Conservation (phyloP, 2,888 invertebrate genomes). For the Phlogophora meticulosa region DNA sequence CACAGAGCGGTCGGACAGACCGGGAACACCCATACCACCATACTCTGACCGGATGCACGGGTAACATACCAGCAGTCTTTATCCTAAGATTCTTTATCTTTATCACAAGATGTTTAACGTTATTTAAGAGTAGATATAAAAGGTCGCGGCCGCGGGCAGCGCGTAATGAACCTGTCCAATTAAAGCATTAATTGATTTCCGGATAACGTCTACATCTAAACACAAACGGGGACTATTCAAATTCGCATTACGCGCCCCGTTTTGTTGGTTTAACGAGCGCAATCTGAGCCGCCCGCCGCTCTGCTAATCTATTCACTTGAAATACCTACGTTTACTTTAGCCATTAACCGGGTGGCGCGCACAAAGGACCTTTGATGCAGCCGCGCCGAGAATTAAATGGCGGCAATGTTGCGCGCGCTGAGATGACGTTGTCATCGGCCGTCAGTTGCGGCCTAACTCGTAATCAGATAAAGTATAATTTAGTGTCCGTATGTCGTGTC, state of each 20-base stretch:
- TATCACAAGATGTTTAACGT: neutral
- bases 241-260: slow-evolving; percentile 62
- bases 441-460: neutral
- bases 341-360: slow-evolving; percentile 53
- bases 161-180: slow-evolving; percentile 50
- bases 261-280: slow-evolving; percentile 64
- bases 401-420: slow-evolving; percentile 24
- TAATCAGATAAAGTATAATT: no score
- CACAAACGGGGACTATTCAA: slow-evolving; percentile 57
- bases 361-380: slow-evolving; percentile 62
- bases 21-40: no score
- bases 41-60: no score
- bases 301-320: slow-evolving; percentile 64
- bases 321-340: slow-evolving; percentile 55
- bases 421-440: neutral
- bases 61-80: no score
- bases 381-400: slow-evolving; percentile 28
- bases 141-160: neutral
- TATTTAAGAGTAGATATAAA: neutral
- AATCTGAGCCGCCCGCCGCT: slow-evolving; percentile 44
- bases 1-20: no score
- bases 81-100: no score
- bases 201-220: slow-evolving; percentile 51
- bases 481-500: neutral
- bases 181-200: slow-evolving; percentile 59